Base-by-base conservation (phyloP, 2,113 vertebrate genomes). In the Sciurus niger region DNA sequence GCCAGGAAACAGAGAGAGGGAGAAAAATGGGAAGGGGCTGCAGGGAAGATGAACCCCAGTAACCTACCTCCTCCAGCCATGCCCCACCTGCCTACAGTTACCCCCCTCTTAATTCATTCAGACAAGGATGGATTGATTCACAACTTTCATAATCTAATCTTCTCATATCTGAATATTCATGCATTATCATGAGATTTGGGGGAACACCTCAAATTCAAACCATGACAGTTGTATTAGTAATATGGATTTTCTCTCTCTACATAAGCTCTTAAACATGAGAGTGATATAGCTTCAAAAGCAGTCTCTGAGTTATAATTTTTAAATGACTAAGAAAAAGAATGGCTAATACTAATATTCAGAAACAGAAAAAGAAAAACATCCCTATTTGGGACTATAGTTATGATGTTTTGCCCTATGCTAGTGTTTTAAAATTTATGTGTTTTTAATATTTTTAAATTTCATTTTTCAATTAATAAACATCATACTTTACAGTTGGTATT, bases 291-390 rank as follows among this genome's bases (percentile, higher is more conserved):
- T 84, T 74, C 24, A 63, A 85, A 89, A 89, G 32, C 84, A 74
- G 28, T 84, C 76, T 85, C 65, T 22, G n/a, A 73, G 40, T 68
- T 55, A 67, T 24, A 67, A 72, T 34, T 86, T 97, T 93, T 48
- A 53, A 92, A 74, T 92, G 46, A 43, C 9, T 74, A 46, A 18
- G 28, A 85, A 84, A 73, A 83, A 28, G 46, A 72, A 94, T n/a
- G 8, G 46, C 6, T 91, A 25, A 76, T 70, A 30, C 34, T 88
- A 84, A 77, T 40, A 65, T 55, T 40, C 76, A 70, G 43, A 68
- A 60, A 79, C 2, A 84, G 28, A 37, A 82, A 94, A 63, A 68
- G 25, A 28, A 89, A 67, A 76, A 17, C 8, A 85, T 76, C 3
- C 40, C 1, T 60, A 37, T 37, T 74, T 70, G n/a, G 14, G 20